These are phyloP conservation scores for Pandemis corylana DNA, from an alignment of 2,888 invertebrate species.

Conservation along the genomic window DNA sequence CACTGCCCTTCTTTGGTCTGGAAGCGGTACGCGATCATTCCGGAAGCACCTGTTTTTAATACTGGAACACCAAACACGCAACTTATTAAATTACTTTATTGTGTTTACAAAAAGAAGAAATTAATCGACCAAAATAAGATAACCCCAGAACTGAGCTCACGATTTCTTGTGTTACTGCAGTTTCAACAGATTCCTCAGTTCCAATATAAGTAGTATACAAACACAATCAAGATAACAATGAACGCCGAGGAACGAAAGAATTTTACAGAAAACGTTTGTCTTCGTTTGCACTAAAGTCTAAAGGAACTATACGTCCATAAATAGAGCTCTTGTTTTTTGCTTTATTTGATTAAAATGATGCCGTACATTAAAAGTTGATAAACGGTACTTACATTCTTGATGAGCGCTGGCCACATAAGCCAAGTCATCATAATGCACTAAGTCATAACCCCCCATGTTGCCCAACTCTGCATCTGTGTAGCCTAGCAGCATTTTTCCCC, in stretches of 20 bases:
- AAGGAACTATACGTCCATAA: too few relatives aligned
- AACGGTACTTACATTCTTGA: slow-evolving; percentile 94
- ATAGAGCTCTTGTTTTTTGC: too few relatives aligned
- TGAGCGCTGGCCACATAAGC: slow-evolving; percentile 99
- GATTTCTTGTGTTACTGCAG: too few relatives aligned
- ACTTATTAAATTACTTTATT: neutral
- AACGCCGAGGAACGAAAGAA: too few relatives aligned
- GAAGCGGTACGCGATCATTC: slow-evolving; percentile 99
- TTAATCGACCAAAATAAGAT: too few relatives aligned
- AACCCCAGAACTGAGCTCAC: too few relatives aligned
- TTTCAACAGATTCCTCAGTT: too few relatives aligned
- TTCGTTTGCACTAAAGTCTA: too few relatives aligned
- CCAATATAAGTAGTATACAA: too few relatives aligned
- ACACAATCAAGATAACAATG: too few relatives aligned
- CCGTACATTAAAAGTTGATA: neutral
- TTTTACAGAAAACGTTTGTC: too few relatives aligned
- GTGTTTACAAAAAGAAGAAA: too few relatives aligned
- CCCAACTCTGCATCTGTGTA: slow-evolving; percentile 96
- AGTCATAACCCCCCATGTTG: slow-evolving; percentile 98
- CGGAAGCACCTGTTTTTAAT: slow-evolving; percentile 99
- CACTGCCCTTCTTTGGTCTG: slow-evolving; percentile 97
- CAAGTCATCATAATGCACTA: slow-evolving; percentile 99
- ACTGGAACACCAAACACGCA: slow-evolving; percentile 86
- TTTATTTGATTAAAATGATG: neutral
- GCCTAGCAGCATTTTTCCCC: slow-evolving; percentile 97